Evolutionary conservation across 1,140 invertebrate species (phyloP).

Genomic region (Chlorops oryzae): DNA sequence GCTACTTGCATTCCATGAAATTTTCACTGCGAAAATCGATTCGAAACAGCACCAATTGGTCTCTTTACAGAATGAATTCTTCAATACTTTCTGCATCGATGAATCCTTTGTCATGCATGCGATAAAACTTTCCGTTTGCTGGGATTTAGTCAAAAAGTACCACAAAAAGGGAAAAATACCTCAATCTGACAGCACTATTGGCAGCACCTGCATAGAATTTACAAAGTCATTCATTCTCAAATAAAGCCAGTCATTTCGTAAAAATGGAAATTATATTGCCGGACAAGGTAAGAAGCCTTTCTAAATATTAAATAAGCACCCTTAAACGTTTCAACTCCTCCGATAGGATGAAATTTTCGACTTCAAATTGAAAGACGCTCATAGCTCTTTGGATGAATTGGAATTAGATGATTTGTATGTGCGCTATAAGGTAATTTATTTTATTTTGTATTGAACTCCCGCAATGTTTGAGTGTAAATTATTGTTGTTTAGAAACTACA

Average conservation of each 20-base stretch:
- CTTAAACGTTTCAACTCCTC: too few relatives aligned
- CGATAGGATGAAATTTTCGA: constrained; percentile 60
- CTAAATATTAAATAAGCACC: constrained; percentile 5
- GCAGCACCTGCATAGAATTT: constrained; percentile 10
- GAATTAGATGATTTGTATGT: constrained; percentile 90
- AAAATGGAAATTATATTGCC: constrained; percentile 63
- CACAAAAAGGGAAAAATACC: neutral
- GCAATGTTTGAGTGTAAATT: neutral
- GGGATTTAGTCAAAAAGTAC: neutral
- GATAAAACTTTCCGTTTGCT: neutral
- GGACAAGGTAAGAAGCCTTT: constrained; percentile 56
- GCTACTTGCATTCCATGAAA: too few relatives aligned
- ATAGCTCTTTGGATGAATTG: constrained; percentile 62
- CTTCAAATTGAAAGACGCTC: constrained; percentile 53
- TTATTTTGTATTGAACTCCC: neutral
- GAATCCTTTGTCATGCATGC: neutral
- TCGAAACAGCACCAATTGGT: too few relatives aligned
- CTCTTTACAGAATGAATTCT: too few relatives aligned
- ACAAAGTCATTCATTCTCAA: constrained; percentile 4
- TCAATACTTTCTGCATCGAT: neutral
- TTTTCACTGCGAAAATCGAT: too few relatives aligned
- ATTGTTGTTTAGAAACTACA: constrained; percentile 74
- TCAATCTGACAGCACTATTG: neutral
- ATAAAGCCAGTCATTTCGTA: too few relatives aligned
- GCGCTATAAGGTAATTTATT: constrained; percentile 73